These are phyloP conservation scores for Rhynchonycteris naso DNA, from an alignment of 2,797 vertebrate species.

Conservation along the genomic window DNA sequence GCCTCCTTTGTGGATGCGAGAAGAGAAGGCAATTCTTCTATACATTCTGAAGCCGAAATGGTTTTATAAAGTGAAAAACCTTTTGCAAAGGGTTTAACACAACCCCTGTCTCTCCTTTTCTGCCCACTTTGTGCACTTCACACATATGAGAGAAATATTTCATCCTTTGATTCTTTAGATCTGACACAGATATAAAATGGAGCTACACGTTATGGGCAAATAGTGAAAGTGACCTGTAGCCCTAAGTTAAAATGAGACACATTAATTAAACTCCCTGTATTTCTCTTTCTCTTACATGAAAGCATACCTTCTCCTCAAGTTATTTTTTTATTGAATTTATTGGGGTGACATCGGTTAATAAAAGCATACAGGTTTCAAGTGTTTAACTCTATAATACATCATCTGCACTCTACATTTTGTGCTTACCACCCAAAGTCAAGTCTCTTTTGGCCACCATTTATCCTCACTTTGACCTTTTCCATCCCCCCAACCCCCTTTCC, in stretches of 20 bases:
- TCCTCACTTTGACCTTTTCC: not conserved
- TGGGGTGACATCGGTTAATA: not conserved
- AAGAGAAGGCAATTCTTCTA: slow-evolving; percentile 82
- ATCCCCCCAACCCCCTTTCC: not conserved
- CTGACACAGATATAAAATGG: slow-evolving; percentile 54
- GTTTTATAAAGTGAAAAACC: slow-evolving; percentile 74
- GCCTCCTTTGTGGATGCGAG: slow-evolving; percentile 83
- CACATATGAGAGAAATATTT: slow-evolving; percentile 62
- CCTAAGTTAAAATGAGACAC: slow-evolving; percentile 55
- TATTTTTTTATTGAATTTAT: slow-evolving; percentile 21
- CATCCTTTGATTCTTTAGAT: slow-evolving; percentile 66
- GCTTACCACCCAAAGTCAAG: not conserved
- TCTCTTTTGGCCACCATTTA: not conserved
- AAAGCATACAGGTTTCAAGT: not conserved
- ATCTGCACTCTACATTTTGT: not conserved
- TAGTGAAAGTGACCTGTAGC: slow-evolving; percentile 59
- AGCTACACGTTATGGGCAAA: slow-evolving; percentile 28
- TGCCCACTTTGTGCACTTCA: slow-evolving; percentile 66
- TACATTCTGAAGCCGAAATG: slow-evolving; percentile 81
- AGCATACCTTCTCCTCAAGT: slow-evolving; percentile 68
- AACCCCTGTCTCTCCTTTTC: slow-evolving; percentile 60
- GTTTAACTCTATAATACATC: not conserved
- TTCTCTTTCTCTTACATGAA: slow-evolving; percentile 66
- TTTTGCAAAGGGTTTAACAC: slow-evolving; percentile 55
- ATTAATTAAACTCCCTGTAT: slow-evolving; percentile 66